A percentile compares a stretch with the other conserved stretches of the same genome.
These are phyloP conservation scores for Unio pictorum DNA, from an alignment of 2,888 invertebrate species.

Conservation along the genomic window DNA sequence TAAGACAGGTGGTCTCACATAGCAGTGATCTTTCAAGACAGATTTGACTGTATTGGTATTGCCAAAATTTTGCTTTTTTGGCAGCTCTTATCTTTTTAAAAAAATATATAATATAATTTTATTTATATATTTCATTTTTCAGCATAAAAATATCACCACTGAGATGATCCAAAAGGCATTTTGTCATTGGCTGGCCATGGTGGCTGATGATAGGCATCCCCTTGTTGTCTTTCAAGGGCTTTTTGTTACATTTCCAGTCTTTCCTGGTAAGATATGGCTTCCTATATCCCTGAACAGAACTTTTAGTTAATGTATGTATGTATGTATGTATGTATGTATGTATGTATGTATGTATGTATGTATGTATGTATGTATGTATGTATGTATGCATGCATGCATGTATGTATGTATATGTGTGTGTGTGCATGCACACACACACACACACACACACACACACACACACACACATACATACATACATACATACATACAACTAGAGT, in stretches of 20 bases:
- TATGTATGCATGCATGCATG: not conserved
- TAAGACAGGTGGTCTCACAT: too few relatives aligned
- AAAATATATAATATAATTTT: too few relatives aligned
- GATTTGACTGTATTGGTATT: too few relatives aligned
- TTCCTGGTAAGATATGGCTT: slow-evolving; percentile 38
- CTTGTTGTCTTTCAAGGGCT: slow-evolving; percentile 60
- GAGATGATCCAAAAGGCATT: slow-evolving; percentile 56
- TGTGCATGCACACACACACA: too few relatives aligned
- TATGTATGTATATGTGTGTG: not conserved
- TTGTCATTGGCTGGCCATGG: slow-evolving; percentile 45
- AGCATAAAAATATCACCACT: slow-evolving; percentile 48
- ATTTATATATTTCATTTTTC: slow-evolving; percentile 11
- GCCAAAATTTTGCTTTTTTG: too few relatives aligned
- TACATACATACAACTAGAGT: too few relatives aligned
- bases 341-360: not conserved
- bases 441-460: too few relatives aligned
- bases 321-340: not conserved
- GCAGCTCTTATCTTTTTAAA: too few relatives aligned
- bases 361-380: not conserved
- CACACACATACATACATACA: too few relatives aligned
- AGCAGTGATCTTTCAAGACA: too few relatives aligned
- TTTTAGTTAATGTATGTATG: not conserved
- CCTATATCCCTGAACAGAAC: too few relatives aligned
- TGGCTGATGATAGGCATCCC: slow-evolving; percentile 46
- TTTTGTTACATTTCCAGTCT: slow-evolving; percentile 50